Conservation (phyloP, 1,140 invertebrate species). For the Heliothis virescens region DNA sequence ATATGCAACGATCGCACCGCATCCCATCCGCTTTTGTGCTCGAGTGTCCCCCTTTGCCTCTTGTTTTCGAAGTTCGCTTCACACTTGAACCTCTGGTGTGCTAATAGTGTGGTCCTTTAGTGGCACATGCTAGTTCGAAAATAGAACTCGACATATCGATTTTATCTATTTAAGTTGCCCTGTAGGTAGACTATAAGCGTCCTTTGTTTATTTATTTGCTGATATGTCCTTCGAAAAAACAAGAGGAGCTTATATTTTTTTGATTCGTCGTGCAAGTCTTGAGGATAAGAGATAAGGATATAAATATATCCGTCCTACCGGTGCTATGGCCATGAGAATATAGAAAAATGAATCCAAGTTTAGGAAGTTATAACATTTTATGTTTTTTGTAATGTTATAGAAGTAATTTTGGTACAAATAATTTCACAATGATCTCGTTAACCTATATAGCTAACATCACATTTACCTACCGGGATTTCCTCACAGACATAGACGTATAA, state of each 20-base stretch:
- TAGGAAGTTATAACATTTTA: too few species aligned
- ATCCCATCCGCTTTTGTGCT: conserved; percentile 20
- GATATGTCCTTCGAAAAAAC: too few species aligned
- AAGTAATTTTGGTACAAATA: too few species aligned
- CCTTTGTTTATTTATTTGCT: neutral
- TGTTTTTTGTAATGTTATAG: too few species aligned
- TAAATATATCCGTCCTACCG: too few species aligned
- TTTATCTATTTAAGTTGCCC: neutral
- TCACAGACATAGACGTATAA: neutral
- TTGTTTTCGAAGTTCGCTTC: conserved; percentile 9
- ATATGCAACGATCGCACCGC: conserved; percentile 57
- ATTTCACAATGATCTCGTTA: too few species aligned
- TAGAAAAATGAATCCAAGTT: too few species aligned
- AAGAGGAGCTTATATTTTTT: too few species aligned
- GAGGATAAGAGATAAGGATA: too few species aligned
- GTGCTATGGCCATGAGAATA: too few species aligned
- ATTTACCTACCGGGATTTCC: neutral
- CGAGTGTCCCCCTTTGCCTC: conserved; percentile 35
- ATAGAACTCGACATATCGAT: conserved; percentile 18
- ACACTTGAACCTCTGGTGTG: conserved; percentile 18
- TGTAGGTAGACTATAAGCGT: neutral
- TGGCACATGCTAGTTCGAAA: neutral
- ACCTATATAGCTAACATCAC: too few species aligned
- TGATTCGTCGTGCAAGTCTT: too few species aligned
- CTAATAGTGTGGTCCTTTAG: conserved; percentile 15